Evolutionary conservation across 2,888 invertebrate genomes (phyloP).

Genomic region (Tenthredo distinguenda): DNA sequence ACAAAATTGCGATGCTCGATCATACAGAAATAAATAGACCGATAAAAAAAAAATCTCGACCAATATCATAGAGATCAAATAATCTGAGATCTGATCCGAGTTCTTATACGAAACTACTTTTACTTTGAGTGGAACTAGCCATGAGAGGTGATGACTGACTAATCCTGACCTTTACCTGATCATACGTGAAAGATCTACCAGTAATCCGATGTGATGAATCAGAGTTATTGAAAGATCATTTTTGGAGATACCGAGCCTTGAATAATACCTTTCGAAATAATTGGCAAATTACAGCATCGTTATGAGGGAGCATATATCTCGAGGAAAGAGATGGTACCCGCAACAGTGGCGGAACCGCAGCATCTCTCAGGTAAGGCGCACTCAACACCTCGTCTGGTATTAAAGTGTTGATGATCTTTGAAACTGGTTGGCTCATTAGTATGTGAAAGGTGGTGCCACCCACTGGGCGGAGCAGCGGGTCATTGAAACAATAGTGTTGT

Average conservation of each 20-base stretch:
- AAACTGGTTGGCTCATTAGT: constrained; percentile 68
- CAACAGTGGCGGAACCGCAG: constrained; percentile 47
- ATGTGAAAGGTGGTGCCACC: constrained; percentile 67
- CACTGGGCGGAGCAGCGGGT: constrained; percentile 67
- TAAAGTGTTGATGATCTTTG: constrained; percentile 64
- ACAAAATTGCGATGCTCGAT: neutral
- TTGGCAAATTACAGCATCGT: neutral
- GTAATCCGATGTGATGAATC: neutral
- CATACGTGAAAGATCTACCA: neutral
- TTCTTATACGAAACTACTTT: neutral
- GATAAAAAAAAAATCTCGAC: neutral
- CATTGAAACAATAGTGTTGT: constrained; percentile 72
- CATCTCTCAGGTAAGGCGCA: constrained; percentile 58
- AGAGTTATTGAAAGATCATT: neutral
- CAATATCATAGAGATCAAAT: neutral
- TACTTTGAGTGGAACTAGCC: neutral
- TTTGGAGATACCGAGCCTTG: neutral
- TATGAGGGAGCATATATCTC: constrained; percentile 59
- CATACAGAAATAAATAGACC: neutral
- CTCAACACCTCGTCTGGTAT: constrained; percentile 64
- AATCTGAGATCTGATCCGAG: neutral
- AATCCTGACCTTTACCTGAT: neutral
- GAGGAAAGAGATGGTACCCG: constrained; percentile 52
- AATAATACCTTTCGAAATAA: neutral
- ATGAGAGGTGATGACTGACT: neutral